phyloP scores from a whole-genome alignment of 2,797 vertebrate genomes.

The Salmo trutta region DNA sequence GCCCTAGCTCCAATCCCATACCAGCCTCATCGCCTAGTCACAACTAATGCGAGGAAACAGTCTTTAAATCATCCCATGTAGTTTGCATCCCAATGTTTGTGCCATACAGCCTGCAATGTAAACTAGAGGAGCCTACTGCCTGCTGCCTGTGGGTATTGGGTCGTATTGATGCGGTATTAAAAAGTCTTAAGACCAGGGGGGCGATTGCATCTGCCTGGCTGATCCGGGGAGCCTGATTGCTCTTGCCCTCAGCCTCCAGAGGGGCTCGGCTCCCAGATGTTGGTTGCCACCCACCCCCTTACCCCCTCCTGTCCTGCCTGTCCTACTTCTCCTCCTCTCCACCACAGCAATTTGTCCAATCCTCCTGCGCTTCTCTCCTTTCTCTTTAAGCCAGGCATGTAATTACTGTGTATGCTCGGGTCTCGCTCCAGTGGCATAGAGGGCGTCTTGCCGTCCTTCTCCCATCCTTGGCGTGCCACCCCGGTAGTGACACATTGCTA shows the following conservation, averaged over 20 bases:
- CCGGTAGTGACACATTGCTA: not conserved
- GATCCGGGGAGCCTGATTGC: not conserved
- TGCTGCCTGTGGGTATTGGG: not conserved
- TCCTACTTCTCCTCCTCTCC: not conserved
- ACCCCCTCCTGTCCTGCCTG: not conserved
- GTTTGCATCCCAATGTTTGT: not conserved
- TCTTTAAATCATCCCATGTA: not conserved
- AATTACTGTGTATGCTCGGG: slow-evolving; percentile 4
- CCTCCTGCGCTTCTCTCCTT: not conserved
- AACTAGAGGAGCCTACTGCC: not conserved
- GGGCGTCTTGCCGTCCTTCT: not conserved
- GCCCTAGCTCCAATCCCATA: too few species aligned
- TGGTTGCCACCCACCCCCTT: not conserved
- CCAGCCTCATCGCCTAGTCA: too few species aligned
- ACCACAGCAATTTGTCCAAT: slow-evolving; percentile 17
- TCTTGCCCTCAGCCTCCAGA: not conserved
- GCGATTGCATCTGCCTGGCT: slow-evolving; percentile 1
- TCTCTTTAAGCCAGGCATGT: slow-evolving; percentile 20
- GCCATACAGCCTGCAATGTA: not conserved
- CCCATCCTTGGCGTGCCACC: not conserved
- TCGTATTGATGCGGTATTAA: not conserved
- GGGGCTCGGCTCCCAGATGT: slow-evolving; percentile 11
- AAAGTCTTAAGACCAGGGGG: slow-evolving; percentile 1
- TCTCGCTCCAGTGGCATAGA: not conserved
- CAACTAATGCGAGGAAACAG: too few species aligned